These are phyloP conservation scores for Cerastis rubricosa DNA, from an alignment of 2,888 invertebrate species.

Conservation along the genomic window DNA sequence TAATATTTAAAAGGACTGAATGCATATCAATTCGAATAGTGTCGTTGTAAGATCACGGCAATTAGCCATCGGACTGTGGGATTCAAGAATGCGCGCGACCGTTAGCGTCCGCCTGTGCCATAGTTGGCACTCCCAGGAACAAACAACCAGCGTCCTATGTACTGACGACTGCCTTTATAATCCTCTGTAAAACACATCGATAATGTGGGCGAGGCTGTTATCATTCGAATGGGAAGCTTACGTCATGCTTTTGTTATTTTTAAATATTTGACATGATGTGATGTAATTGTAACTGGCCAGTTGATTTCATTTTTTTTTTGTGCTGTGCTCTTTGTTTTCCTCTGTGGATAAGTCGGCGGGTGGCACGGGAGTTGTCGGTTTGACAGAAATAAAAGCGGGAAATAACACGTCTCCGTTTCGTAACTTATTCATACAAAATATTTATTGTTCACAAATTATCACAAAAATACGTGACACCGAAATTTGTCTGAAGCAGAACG, in stretches of 20 bases:
- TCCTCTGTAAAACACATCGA: slow-evolving; percentile 41
- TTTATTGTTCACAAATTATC: background rate
- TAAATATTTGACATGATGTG: slow-evolving; percentile 34
- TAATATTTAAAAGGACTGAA: slow-evolving; percentile 45
- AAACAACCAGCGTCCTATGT: slow-evolving; percentile 58
- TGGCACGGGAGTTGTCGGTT: background rate
- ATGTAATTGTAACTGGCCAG: slow-evolving; percentile 31
- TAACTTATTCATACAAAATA: background rate
- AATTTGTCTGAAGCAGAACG: background rate
- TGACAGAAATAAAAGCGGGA: slow-evolving; percentile 5
- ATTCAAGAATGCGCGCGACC: slow-evolving; percentile 85
- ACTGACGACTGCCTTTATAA: slow-evolving; percentile 44
- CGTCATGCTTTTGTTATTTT: slow-evolving; percentile 51
- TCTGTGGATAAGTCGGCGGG: background rate
- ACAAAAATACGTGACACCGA: slow-evolving; percentile 2
- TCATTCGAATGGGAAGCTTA: slow-evolving; percentile 36
- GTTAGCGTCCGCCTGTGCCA: slow-evolving; percentile 87
- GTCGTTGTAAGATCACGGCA: slow-evolving; percentile 77
- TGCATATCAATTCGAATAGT: slow-evolving; percentile 56
- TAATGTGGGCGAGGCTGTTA: slow-evolving; percentile 51
- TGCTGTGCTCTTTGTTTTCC: slow-evolving; percentile 3
- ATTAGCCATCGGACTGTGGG: slow-evolving; percentile 81
- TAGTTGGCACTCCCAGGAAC: slow-evolving; percentile 80
- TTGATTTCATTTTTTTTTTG: slow-evolving; percentile 3
- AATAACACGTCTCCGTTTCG: background rate